Conservation (phyloP, 2,888 invertebrate species). For the Athetis lepigone region DNA sequence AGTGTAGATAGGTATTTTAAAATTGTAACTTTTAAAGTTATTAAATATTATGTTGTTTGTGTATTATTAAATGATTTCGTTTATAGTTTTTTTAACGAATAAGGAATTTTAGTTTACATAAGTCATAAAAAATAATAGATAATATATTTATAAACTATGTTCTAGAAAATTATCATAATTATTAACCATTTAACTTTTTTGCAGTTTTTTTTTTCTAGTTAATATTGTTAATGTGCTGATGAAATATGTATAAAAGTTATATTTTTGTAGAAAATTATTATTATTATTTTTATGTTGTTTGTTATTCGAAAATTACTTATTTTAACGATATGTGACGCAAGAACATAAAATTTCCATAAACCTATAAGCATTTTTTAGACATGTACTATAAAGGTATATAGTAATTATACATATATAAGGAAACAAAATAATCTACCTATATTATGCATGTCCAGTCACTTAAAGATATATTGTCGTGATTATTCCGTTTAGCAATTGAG, state of each 20-base stretch:
- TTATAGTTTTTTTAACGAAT: not conserved
- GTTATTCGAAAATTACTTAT: not conserved
- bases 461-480: slow-evolving; percentile 29
- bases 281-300: not conserved
- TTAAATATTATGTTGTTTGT: not conserved
- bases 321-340: not conserved
- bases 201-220: too few species aligned
- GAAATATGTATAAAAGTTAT: too few species aligned
- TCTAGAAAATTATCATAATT: too few species aligned
- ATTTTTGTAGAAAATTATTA: not conserved
- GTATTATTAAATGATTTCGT: not conserved
- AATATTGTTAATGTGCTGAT: too few species aligned
- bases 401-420: not conserved
- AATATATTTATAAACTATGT: not conserved
- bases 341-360: too few species aligned
- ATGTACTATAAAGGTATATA: not conserved
- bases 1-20: not conserved
- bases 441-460: slow-evolving; percentile 21
- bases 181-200: too few species aligned
- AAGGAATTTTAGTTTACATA: not conserved
- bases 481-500: slow-evolving; percentile 35
- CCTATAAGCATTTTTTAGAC: not conserved
- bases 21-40: not conserved
- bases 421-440: slow-evolving; percentile 25
- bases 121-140: not conserved